Percentiles rank a stretch among this genome's conserved stretches.
phyloP scores from a whole-genome alignment of 2,888 invertebrate genomes.

The Hirtodrosophila alboralis region DNA sequence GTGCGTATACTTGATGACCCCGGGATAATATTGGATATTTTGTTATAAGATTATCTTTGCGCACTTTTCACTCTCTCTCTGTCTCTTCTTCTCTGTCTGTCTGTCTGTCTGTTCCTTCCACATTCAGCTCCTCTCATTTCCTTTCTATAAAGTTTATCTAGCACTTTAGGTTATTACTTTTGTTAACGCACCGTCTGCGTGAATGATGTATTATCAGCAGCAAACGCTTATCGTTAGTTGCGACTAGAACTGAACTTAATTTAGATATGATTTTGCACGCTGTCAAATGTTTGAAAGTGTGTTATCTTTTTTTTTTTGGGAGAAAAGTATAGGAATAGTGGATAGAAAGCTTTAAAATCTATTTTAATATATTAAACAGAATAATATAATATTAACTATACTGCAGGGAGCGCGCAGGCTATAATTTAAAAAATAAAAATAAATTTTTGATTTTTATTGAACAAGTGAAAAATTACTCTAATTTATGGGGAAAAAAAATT shows the following conservation, averaged over 20 bases:
- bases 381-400: too few relatives aligned
- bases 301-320: too few relatives aligned
- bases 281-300: too few relatives aligned
- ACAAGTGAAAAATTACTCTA: too few relatives aligned
- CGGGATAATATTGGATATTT: background rate
- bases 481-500: too few relatives aligned
- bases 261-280: too few relatives aligned
- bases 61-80: background rate
- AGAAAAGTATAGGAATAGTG: too few relatives aligned
- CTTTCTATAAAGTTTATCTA: background rate
- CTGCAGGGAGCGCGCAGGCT: too few relatives aligned
- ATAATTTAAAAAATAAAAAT: too few relatives aligned
- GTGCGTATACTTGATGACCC: constrained; percentile 9
- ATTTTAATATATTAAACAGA: too few relatives aligned
- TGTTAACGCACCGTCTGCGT: background rate
- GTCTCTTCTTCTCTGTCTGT: background rate
- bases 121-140: background rate
- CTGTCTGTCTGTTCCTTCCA: background rate
- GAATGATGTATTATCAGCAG: constrained; percentile 9
- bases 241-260: background rate
- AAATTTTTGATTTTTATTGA: too few relatives aligned
- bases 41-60: background rate
- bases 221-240: constrained; percentile 2
- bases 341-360: too few relatives aligned
- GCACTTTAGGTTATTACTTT: constrained; percentile 11